These are phyloP conservation scores for Cantharis rufa DNA, from an alignment of 2,888 invertebrate species.

Conservation along the genomic window DNA sequence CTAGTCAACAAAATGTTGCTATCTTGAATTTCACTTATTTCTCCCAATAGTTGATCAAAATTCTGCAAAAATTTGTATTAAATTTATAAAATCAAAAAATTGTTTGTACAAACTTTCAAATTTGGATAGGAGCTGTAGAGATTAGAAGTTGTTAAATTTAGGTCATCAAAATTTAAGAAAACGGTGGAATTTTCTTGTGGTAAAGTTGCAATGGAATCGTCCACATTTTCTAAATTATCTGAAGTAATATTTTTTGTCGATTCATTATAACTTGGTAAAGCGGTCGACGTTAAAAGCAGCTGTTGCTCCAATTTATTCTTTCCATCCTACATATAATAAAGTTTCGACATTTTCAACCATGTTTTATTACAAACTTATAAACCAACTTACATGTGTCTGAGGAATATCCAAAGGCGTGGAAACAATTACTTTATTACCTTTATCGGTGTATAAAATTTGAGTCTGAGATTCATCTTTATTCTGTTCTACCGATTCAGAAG, in stretches of 20 bases:
- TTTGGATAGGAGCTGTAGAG: constrained; percentile 30
- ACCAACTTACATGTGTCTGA: neutral
- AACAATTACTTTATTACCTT: constrained; percentile 16
- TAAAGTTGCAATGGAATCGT: constrained; percentile 7
- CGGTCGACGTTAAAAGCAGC: neutral
- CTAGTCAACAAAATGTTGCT: constrained; percentile 37
- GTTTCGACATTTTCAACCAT: neutral
- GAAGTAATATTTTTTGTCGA: neutral
- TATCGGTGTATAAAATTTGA: constrained; percentile 15
- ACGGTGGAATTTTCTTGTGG: constrained; percentile 19
- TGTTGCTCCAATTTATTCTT: neutral
- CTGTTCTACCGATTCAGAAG: neutral
- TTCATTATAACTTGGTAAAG: neutral
- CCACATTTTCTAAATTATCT: constrained; percentile 17
- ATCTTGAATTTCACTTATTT: constrained; percentile 41
- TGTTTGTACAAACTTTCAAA: neutral
- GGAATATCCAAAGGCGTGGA: constrained; percentile 8
- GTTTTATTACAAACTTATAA: neutral
- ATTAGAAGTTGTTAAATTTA: constrained; percentile 29
- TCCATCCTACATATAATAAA: neutral
- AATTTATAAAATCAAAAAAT: neutral
- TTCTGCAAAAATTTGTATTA: constrained; percentile 15
- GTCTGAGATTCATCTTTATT: neutral
- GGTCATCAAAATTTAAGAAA: constrained; percentile 31
- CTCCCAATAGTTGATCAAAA: constrained; percentile 39